A percentile compares a stretch with the other conserved stretches of the same genome.
These are phyloP conservation scores for Avahi laniger DNA, from an alignment of 2,797 vertebrate genomes.

Conservation along the genomic window DNA sequence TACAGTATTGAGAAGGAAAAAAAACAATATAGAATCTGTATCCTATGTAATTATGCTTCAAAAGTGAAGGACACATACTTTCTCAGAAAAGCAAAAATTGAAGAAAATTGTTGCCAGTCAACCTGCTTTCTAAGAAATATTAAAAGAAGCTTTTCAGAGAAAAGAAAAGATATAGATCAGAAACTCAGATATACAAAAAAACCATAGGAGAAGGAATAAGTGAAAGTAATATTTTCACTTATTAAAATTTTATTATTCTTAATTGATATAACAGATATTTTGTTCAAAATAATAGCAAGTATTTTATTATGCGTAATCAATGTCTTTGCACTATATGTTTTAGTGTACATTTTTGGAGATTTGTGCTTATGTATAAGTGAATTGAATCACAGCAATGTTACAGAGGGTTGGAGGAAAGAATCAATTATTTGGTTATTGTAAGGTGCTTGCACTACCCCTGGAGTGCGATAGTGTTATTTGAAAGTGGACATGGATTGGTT, in stretches of 20 bases:
- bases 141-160: background rate
- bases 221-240: background rate
- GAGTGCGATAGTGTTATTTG: background rate
- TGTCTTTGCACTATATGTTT: background rate
- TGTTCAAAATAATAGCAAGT: background rate
- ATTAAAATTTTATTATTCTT: background rate
- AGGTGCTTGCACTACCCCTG: background rate
- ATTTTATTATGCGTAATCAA: background rate
- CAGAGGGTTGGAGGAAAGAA: background rate
- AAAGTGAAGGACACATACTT: background rate
- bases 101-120: background rate
- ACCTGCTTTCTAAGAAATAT: background rate
- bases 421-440: background rate
- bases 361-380: background rate
- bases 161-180: background rate
- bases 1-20: background rate
- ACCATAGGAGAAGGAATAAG: background rate
- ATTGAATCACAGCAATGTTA: background rate
- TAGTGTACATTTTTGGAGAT: too few relatives aligned
- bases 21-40: background rate
- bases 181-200: background rate
- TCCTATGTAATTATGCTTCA: background rate
- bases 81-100: background rate
- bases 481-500: background rate
- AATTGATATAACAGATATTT: background rate